Percentiles rank a stretch among this genome's conserved stretches.
phyloP scores from a whole-genome alignment of 1,140 invertebrate species.

The Drosophila cardini region DNA sequence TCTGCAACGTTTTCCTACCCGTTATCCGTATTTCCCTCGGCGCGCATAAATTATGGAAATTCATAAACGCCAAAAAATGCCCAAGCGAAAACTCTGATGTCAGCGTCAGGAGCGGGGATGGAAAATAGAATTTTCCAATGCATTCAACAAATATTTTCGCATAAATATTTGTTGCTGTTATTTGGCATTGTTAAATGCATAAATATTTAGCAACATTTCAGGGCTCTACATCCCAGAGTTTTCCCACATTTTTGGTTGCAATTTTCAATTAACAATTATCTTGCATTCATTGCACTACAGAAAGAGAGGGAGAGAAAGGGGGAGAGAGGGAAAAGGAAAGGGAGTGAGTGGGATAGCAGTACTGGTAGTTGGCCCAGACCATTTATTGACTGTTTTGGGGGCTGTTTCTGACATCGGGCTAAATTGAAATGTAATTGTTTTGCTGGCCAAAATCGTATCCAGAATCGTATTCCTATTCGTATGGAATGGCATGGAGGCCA shows the following conservation, averaged over 20 bases:
- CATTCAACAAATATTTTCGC: conserved; percentile 36
- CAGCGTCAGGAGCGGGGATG: neutral
- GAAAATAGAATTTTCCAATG: conserved; percentile 9
- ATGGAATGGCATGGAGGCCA: neutral
- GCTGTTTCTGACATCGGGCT: conserved; percentile 73
- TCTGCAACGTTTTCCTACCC: conserved; percentile 9
- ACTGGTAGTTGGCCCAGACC: neutral
- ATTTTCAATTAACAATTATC: conserved; percentile 81
- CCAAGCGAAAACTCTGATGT: neutral
- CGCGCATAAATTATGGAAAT: conserved; percentile 73
- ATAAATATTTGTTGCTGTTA: conserved; percentile 57
- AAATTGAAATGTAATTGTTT: conserved; percentile 83
- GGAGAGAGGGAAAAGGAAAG: neutral
- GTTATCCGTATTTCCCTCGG: conserved; percentile 10
- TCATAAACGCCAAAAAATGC: conserved; percentile 30
- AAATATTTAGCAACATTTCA: conserved; percentile 66
- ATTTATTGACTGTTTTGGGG: conserved; percentile 46
- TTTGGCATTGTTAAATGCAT: conserved; percentile 73
- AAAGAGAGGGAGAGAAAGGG: neutral
- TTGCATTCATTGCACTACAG: conserved; percentile 32
- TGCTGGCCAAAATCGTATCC: conserved; percentile 29
- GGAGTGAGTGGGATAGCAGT: no score
- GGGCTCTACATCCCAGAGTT: conserved; percentile 26
- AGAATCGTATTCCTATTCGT: no score
- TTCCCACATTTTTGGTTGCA: conserved; percentile 49